phyloP scores from a whole-genome alignment of 1,140 invertebrate genomes.

The Polypedilum vanderplanki region DNA sequence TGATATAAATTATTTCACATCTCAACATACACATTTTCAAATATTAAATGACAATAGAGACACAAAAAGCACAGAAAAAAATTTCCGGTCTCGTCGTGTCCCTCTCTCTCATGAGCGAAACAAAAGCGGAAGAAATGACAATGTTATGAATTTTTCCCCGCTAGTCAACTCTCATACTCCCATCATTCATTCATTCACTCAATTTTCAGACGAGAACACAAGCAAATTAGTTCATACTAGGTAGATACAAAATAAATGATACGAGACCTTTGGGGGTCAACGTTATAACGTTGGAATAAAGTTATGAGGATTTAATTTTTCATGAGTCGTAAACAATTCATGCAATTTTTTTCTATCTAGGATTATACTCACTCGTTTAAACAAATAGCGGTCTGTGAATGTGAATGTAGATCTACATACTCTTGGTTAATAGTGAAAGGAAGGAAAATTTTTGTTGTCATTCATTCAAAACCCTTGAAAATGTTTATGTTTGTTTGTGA shows the following conservation, averaged over 20 bases:
- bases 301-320: slow-evolving; percentile 24
- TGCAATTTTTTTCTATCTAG: slow-evolving; percentile 21
- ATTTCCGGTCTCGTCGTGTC: no score
- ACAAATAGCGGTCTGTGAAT: no score
- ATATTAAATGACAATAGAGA: background rate
- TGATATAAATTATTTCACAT: background rate
- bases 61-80: background rate
- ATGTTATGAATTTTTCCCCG: background rate
- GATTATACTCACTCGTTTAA: background rate
- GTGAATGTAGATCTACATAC: no score
- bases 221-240: background rate
- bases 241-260: background rate
- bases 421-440: no score
- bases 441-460: no score
- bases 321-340: slow-evolving; percentile 25
- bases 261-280: background rate
- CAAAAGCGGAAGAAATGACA: background rate
- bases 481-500: no score
- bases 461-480: no score
- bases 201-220: background rate
- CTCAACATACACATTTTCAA: background rate
- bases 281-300: background rate
- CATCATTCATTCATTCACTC: background rate
- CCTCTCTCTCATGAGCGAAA: background rate
- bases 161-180: background rate